Base-by-base conservation (phyloP, 2,797 vertebrate species). In the Uromys caudimaculatus region DNA sequence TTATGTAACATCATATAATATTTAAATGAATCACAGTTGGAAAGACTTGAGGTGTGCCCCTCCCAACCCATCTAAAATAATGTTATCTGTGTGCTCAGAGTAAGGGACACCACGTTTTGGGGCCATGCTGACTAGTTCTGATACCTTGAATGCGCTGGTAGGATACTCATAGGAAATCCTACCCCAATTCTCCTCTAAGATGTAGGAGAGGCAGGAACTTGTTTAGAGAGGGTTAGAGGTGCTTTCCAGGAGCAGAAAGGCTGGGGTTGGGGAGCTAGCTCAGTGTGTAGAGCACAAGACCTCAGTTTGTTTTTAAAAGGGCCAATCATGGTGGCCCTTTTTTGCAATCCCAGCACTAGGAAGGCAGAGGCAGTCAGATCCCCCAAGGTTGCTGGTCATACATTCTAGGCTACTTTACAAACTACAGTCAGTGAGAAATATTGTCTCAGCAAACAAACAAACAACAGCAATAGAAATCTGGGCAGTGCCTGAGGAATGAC, bases 21-120 rank as follows among this genome's bases (percentile, higher is more conserved):
- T 27, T 47, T 71, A 91, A 95, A 79, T 44, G n/a, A 91, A 83
- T 67, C 73, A 44, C 21, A 83, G 71, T 16, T 32, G 56, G 90
- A 62, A 93, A 91, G 54, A 85, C 50, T 0, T 10, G 4, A 71
- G 38, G 54, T 41, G 23, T n/a, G 71, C 9, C 17, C 52, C 29
- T 32, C 44, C 3, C 81, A 76, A 29, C n/a, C 29, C 41, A 6
- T 47, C 58, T 67, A 89, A 85, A 96, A 93, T 29, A 78, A 71
- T 4, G 10, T 21, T 52, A 14, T 54, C 47, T 91, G 44, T 81
- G 69, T 64, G 62, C 56, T 89, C 29, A 87, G 11, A 91, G 50
- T 14, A 8, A 6, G 64, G 86, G 14, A 84, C 27, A n/a, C 17
- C 38, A 11, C 29, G 16, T 67, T 19, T 67, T 91, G 60, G 47